These are phyloP conservation scores for Nyctereutes procyonoides DNA, from an alignment of 2,113 vertebrate genomes.

Conservation along the genomic window DNA sequence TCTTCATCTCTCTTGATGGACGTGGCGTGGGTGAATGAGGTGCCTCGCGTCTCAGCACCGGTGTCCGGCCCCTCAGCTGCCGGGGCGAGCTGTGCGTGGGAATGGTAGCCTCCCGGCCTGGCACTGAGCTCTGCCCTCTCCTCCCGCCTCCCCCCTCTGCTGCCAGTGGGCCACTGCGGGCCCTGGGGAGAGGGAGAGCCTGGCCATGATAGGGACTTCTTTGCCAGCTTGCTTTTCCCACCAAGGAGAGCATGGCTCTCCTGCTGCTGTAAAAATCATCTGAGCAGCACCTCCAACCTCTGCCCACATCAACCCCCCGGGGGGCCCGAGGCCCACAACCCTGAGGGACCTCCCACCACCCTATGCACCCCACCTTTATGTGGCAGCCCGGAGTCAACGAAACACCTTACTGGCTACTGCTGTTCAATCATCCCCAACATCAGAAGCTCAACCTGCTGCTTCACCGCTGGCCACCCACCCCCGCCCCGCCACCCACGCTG, in stretches of 20 bases:
- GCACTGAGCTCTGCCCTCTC: background rate
- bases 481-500: fast-evolving
- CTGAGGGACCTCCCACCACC: background rate
- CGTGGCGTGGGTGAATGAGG: background rate
- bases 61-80: too few species aligned
- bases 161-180: fast-evolving
- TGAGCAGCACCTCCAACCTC: background rate
- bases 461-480: background rate
- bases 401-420: background rate
- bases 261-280: background rate
- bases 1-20: slow-evolving; percentile 7
- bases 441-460: background rate
- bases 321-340: too few species aligned
- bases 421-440: background rate
- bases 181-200: background rate
- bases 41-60: background rate
- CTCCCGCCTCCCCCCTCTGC: fast-evolving
- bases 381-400: background rate
- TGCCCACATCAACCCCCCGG: background rate
- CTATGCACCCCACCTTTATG: background rate
- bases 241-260: background rate
- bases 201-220: too few species aligned
- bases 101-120: background rate
- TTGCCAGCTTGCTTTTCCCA: background rate
- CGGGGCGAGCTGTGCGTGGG: fast-evolving